Base-by-base conservation (phyloP, 2,113 vertebrate species). In the Phycodurus eques region DNA sequence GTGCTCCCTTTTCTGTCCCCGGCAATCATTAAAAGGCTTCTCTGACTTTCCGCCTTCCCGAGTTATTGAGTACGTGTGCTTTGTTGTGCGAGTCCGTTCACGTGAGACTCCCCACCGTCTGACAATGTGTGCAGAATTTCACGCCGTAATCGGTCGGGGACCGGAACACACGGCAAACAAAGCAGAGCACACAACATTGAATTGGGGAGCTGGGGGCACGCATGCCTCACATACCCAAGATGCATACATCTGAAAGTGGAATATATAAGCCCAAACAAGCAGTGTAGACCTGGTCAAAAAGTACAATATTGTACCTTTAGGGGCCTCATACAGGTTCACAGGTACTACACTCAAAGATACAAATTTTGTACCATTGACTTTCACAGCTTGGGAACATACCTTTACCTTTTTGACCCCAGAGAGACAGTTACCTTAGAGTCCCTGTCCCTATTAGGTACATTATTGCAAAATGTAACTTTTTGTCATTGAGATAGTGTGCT, bases 141-240 rank as follows among this genome's bases (percentile, higher is more conserved):
- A 90, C 27, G 81, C 76, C 75, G 8, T 85, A 89, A 90, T 88
- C 80, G 54, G 72, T 68, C 67, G 65, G 79, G 81, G 83, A 88
- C 85, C 83, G 76, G 80, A 89, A 88, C 87, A 87, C 86, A 88
- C n/a, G 61, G 42, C 75, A 76, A 82, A 89, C 85, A 88, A 88
- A 89, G 76, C 65, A 4, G 27, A 49, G 49, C 5, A 6, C 71
- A 78, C 66, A 86, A 78, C 65, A 27, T 59, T 62, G 35, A 14
- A 20, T 53, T n/a, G 44, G 17, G 20, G 39, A 46, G 27, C 6
- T 42, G 57, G 43, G 47, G 51, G 54, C 68, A 59, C 22, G 44
- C 67, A 47, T 20, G 20, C 63, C 63, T 14, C 42, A 46, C 33
- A 27, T 46, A 22, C 63, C 12, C 2, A 22, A 68, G 73, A 62